phyloP scores from a whole-genome alignment of 1,140 invertebrate species.

The Drosophila oshimai region DNA sequence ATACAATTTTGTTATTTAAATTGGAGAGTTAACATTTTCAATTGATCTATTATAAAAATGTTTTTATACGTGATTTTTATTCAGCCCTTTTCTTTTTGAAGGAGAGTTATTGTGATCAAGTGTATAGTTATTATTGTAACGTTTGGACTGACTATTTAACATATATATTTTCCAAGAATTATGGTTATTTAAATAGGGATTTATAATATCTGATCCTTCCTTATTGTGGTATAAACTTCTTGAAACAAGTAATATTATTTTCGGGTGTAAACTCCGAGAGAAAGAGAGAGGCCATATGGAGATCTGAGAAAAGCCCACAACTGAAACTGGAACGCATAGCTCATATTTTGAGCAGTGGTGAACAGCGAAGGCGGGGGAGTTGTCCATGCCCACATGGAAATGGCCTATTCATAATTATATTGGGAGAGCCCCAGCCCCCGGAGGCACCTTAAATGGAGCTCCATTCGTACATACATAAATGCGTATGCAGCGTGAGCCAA shows the following conservation, averaged over 20 bases:
- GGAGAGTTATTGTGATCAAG: no score
- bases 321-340: slow-evolving; percentile 45
- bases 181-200: no score
- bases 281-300: slow-evolving; percentile 11
- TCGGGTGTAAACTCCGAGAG: neutral
- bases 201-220: no score
- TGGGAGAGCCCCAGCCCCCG: slow-evolving; percentile 17
- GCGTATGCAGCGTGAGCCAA: slow-evolving; percentile 31
- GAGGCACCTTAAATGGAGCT: slow-evolving; percentile 59
- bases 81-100: no score
- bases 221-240: neutral
- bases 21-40: no score
- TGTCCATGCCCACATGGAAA: slow-evolving; percentile 21
- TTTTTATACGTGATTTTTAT: no score
- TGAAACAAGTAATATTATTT: neutral
- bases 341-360: slow-evolving; percentile 20
- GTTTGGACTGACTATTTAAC: no score
- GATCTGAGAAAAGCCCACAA: slow-evolving; percentile 42
- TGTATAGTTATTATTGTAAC: no score
- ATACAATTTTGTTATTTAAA: no score
- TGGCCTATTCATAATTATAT: slow-evolving; percentile 54
- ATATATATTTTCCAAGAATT: no score
- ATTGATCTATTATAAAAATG: no score
- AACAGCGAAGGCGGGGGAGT: slow-evolving; percentile 7
- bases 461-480: slow-evolving; percentile 22